Evolutionary conservation across 2,797 vertebrate genomes (phyloP).

Genomic region (Synaphobranchus kaupii): DNA sequence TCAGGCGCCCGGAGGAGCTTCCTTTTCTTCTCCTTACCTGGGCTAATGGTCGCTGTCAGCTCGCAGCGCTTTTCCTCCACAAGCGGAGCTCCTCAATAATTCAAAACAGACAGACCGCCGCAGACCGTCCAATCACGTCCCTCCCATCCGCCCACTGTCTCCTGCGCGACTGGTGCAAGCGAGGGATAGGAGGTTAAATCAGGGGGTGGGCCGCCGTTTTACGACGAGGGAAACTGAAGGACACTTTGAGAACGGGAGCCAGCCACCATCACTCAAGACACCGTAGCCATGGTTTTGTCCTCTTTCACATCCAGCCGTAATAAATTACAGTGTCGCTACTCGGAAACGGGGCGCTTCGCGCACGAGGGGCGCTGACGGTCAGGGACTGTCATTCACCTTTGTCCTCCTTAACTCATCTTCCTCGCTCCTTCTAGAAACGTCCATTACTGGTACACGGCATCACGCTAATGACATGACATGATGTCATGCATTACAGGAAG

Average conservation of each 20-base stretch:
- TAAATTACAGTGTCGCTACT: not conserved
- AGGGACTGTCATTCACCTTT: not conserved
- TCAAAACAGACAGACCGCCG: conserved; percentile 7
- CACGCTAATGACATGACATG: not conserved
- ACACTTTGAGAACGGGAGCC: not conserved
- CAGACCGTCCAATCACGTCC: not conserved
- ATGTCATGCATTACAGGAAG: not conserved
- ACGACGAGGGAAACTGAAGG: not conserved
- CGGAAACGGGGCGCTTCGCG: not conserved
- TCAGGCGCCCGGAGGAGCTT: conserved; percentile 39
- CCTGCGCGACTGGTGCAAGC: not conserved
- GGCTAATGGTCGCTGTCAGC: conserved; percentile 59
- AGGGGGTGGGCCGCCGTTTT: not conserved
- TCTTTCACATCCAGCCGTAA: conserved; percentile 39
- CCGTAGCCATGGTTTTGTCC: not conserved
- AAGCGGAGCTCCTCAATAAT: conserved; percentile 12
- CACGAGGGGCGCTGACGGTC: not conserved
- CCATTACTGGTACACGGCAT: not conserved
- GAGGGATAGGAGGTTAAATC: not conserved
- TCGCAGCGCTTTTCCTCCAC: not conserved
- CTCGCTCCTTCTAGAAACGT: not conserved
- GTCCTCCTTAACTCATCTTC: not conserved
- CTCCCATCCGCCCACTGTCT: not conserved
- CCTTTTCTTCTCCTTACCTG: conserved; percentile 51
- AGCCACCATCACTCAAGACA: conserved; percentile 10